A percentile compares a stretch with the other conserved stretches of the same genome.
These are phyloP conservation scores for Bos indicus DNA, from an alignment of 2,113 vertebrate genomes.

Conservation along the genomic window DNA sequence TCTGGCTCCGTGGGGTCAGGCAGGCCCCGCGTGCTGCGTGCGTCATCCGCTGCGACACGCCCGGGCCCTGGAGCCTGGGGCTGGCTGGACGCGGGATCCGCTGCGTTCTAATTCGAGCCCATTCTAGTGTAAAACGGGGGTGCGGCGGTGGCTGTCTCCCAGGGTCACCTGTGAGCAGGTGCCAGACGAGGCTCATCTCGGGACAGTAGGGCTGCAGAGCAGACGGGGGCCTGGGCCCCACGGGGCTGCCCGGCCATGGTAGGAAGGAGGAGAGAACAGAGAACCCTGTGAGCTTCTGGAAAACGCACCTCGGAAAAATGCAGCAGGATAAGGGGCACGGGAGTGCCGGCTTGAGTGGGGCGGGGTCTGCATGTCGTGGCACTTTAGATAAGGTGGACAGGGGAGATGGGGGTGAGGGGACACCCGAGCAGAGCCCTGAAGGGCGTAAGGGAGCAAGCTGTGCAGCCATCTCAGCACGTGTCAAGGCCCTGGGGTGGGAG, in stretches of 20 bases:
- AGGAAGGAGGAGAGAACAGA: background rate
- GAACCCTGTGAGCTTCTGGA: background rate
- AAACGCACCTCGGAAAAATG: background rate
- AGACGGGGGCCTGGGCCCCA: background rate
- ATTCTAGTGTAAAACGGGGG: background rate
- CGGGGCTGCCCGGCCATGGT: rapidly evolving
- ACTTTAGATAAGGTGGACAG: background rate
- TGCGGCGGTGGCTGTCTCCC: background rate
- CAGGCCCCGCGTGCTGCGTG: background rate
- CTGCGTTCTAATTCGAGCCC: background rate
- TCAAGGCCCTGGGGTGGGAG: background rate
- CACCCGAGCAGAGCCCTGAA: background rate
- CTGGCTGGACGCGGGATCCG: background rate
- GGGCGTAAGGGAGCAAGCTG: background rate
- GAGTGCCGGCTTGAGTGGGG: background rate
- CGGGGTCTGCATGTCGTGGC: background rate
- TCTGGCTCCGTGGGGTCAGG: background rate
- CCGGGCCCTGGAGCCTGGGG: too few relatives aligned
- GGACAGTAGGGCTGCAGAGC: background rate
- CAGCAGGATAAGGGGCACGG: background rate
- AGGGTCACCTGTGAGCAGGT: background rate
- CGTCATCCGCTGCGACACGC: too few relatives aligned
- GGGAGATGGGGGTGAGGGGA: background rate
- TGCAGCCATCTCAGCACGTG: background rate
- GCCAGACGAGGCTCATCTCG: background rate